Evolutionary conservation across 2,797 vertebrate species (phyloP).

Genomic region (Uromys caudimaculatus): DNA sequence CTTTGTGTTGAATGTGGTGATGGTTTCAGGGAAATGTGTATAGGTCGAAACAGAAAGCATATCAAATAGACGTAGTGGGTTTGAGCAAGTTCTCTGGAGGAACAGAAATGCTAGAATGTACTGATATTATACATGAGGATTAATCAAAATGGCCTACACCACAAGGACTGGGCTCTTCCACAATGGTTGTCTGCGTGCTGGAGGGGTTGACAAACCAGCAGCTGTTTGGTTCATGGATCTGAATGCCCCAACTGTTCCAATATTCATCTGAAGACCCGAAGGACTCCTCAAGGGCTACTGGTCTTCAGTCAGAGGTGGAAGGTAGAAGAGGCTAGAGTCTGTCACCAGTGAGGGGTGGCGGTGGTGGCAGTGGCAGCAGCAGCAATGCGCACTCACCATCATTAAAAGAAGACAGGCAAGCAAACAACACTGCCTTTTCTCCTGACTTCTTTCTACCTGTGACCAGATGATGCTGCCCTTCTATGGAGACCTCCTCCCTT

Average conservation of each 20-base stretch:
- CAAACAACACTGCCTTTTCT: background rate
- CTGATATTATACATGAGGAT: background rate
- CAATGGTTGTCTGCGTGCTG: background rate
- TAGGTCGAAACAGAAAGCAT: background rate
- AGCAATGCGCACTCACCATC: background rate
- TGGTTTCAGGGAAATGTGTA: background rate
- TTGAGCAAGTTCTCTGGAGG: too few species aligned
- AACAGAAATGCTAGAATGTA: background rate
- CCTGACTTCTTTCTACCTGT: background rate
- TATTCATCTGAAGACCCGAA: background rate
- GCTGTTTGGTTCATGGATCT: too few species aligned
- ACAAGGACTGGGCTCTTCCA: background rate
- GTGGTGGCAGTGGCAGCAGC: background rate
- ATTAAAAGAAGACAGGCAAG: background rate
- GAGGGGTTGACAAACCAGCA: background rate
- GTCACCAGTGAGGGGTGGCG: background rate
- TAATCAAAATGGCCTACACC: background rate
- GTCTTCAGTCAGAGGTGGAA: background rate
- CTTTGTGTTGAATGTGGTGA: background rate
- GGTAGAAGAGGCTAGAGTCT: background rate
- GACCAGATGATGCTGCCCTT: background rate
- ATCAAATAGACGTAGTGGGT: background rate
- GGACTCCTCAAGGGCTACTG: too few species aligned
- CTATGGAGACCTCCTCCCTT: background rate
- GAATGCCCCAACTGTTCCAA: too few species aligned